Base-by-base conservation (phyloP, 2,113 vertebrate species). In the Excalfactoria chinensis region DNA sequence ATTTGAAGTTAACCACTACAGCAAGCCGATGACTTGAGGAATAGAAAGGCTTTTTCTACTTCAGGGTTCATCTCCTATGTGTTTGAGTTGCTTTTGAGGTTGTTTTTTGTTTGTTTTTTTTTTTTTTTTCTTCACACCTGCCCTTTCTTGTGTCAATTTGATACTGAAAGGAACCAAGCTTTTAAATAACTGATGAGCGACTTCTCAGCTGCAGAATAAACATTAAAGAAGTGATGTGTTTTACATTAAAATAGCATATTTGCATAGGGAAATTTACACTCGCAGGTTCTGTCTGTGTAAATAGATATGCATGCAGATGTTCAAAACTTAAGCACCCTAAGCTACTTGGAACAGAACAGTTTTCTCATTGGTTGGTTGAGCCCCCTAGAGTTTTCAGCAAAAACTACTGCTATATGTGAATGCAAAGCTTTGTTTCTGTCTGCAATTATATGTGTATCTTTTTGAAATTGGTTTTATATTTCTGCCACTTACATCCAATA, bases 401-500 rank as follows among this genome's bases (percentile, higher is more conserved):
- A 86, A 96, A 84, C 25, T 90, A 8, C 63, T 90, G 48, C 48
- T 63, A 19, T 22, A 37, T 46, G 5, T 67, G 37, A 67, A 79
- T 51, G 35, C 67, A 73, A 59, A 92, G 19, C 18, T 34, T 49
- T 70, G 9, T 30, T 95, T 86, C 66, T 84, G 7, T 34, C 43
- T 72, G 67, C 51, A 72, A 20, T 59, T 59, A 81, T 7, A 40
- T 0, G 0, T 46, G 22, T 41, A 28, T 22, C 19, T 81, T 81
- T 84, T 73, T 86, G n/a, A 87, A 87, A 91, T 56, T 70, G 41
- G 21, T 69, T 90, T 93, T 92, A 28, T 78, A 66, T 89, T 87
- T 86, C 19, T 59, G 43, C 34, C n/a, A 59, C 60, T 87, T 49
- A 76, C 62, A 93, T 75, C 79, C 32, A 83, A 19, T 90, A 92